Base-by-base conservation (phyloP, 2,797 vertebrate genomes). In the Acrocephalus scirpaceus region DNA sequence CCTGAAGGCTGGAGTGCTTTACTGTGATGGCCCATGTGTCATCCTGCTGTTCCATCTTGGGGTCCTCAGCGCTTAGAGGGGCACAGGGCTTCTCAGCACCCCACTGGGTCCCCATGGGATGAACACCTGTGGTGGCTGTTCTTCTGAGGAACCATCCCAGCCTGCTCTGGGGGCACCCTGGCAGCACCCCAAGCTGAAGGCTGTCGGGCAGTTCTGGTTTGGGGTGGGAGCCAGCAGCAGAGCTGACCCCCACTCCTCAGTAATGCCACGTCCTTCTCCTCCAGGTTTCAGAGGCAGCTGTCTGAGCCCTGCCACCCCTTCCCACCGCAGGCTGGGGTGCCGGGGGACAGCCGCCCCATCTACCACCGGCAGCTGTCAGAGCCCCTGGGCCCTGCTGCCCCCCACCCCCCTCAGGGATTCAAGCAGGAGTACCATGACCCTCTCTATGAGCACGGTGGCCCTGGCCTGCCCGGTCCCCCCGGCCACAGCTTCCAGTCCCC, bases 311-410 rank as follows among this genome's bases (percentile, higher is more conserved):
- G 97, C 93, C 98, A 98, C 91, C 98, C 98, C 62, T 99, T 98
- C 97, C 93, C 99, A 23, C 95, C 98, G 8, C 99, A 98, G 94
- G 94, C 98, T 1, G 97, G 98, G 84, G 95, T 98, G 61, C 97
- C 98, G 0, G 98, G 98, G 50, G 98, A 99, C 90, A 97, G 98
- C 74, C 98, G 99, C 88, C 99, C 99, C 2, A 95, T 98, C 6
- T 99, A 99, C 98, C 99, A 99, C 89, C 98, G 99, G 75, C 99
- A 99, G 97, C 98, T 99, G 98, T 99, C 99, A 0, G 99, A 99
- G 97, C 99, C 99, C 3, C 95, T 99, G n/a, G 98, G 98, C 95
- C 98, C 99, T 1, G 94, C 98, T 11, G 90, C 97, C 89, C 95
- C 98, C 5, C 96, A 79, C 5, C 99, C 99, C 42, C 97, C 98